Conservation (phyloP, 2,113 vertebrate genomes). For the Stegastes partitus region DNA sequence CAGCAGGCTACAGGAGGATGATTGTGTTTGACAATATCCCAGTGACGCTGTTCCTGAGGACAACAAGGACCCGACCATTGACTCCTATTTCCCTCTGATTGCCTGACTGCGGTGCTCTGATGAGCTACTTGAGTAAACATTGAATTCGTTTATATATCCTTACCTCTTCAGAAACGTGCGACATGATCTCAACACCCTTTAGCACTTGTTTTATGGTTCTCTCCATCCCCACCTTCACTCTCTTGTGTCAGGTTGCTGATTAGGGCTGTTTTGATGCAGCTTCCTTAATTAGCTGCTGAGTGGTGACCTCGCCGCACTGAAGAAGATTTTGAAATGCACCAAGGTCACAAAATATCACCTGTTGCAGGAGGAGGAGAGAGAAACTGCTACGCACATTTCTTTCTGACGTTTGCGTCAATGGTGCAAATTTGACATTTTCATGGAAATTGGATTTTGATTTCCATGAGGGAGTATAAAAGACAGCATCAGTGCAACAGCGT, state of each 20-base stretch:
- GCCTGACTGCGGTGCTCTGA: conserved; percentile 21
- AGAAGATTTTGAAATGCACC: background rate
- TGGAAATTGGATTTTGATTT: conserved; percentile 9
- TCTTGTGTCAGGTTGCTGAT: background rate
- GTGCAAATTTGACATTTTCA: background rate
- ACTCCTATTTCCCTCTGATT: conserved; percentile 20
- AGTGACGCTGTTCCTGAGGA: background rate
- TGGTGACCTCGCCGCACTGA: background rate
- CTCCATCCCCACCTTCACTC: background rate
- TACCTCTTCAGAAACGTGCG: conserved; percentile 18
- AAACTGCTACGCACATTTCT: background rate
- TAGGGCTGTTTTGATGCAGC: background rate
- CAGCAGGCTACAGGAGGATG: conserved; percentile 5
- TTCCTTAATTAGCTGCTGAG: conserved; percentile 10
- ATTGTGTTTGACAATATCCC: conserved; percentile 1
- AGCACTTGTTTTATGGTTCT: background rate
- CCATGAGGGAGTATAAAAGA: background rate
- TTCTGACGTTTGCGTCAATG: background rate
- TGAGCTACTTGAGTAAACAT: conserved; percentile 61
- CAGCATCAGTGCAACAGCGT: background rate
- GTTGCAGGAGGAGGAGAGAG: background rate
- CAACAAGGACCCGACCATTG: background rate
- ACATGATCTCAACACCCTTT: background rate
- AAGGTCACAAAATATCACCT: background rate
- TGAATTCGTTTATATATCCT: conserved; percentile 17